A percentile compares a stretch with the other conserved stretches of the same genome.
These are phyloP conservation scores for Paraescarpia echinospica DNA, from an alignment of 1,140 invertebrate genomes.

Conservation along the genomic window DNA sequence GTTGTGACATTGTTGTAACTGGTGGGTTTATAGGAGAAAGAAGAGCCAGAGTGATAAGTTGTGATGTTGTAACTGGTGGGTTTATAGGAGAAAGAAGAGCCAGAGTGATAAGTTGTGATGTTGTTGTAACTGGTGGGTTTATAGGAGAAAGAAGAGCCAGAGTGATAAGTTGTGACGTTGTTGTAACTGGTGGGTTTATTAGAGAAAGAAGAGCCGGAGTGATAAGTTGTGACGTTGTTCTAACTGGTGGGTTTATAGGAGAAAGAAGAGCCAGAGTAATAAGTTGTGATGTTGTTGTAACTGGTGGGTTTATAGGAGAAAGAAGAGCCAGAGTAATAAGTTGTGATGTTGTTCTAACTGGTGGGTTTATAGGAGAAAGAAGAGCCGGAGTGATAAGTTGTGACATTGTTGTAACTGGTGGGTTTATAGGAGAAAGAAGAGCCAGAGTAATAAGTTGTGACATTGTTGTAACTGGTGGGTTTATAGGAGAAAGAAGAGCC, in stretches of 20 bases:
- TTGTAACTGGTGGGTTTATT: conserved; percentile 55
- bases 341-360: background rate
- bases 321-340: conserved; percentile 93
- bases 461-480: conserved; percentile 25
- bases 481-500: conserved; percentile 92
- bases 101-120: conserved; percentile 69
- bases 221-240: background rate
- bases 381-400: conserved; percentile 81
- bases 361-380: conserved; percentile 80
- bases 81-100: conserved; percentile 90
- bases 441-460: conserved; percentile 73
- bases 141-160: conserved; percentile 94
- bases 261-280: conserved; percentile 95
- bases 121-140: conserved; percentile 30
- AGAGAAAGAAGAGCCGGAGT: conserved; percentile 95
- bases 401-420: background rate
- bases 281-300: background rate
- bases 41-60: conserved; percentile 86
- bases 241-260: conserved; percentile 66
- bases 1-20: background rate
- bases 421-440: conserved; percentile 88
- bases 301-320: conserved; percentile 73
- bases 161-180: conserved; percentile 62
- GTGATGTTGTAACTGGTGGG: conserved; percentile 23
- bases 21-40: conserved; percentile 76